Evolutionary conservation across 2,113 vertebrate genomes (phyloP), one percentile per base, ranked within the genome.

Genomic region (Girardinichthys multiradiatus): DNA sequence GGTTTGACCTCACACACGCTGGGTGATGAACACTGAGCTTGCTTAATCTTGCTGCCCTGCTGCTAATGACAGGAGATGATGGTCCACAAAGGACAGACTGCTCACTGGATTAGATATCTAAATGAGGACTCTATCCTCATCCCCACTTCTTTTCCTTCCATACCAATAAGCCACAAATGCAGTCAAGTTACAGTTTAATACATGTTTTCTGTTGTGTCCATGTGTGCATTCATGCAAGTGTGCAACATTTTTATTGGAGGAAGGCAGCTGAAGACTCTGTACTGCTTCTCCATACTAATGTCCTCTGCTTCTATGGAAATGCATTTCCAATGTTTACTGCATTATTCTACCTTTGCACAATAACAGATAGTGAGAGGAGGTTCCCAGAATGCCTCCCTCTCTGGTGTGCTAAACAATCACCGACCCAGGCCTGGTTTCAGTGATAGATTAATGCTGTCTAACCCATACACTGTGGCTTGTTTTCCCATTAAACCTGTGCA

Each of bases 61-160:
- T 85, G 86, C 84, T 92, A 92, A 92, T 93, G 87, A 91, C 60
- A 59, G 84, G 88, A 89, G 89, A 93, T 90, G 92, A 91, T 90
- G 89, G 80, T 88, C 77, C 76, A 74, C 83, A 77, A 79, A 82
- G 90, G 77, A 86, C 88, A 89, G 85, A 82, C 85, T 80, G 89
- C 81, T 90, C 85, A 62, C 81, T 73, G 90, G 92, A 93, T 92
- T 93, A 92, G 86, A 89, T 83, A 73, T 89, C 85, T 86, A 91
- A 92, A 91, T 92, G 89, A 91, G 87, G 82, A 91, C 71, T 90
- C 91, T 81, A 92, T 90, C 84, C 90, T 84, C 87, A 66, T 83
- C 82, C 80, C 64, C 77, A 63, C 67, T 54, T 75, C 82, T 87
- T 77, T 79, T 85, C 76, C 57, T 21, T 59, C 83, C 85, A 87